A percentile compares a stretch with the other conserved stretches of the same genome.
phyloP scores from a whole-genome alignment of 2,113 vertebrate genomes.

The Carettochelys insculpta region DNA sequence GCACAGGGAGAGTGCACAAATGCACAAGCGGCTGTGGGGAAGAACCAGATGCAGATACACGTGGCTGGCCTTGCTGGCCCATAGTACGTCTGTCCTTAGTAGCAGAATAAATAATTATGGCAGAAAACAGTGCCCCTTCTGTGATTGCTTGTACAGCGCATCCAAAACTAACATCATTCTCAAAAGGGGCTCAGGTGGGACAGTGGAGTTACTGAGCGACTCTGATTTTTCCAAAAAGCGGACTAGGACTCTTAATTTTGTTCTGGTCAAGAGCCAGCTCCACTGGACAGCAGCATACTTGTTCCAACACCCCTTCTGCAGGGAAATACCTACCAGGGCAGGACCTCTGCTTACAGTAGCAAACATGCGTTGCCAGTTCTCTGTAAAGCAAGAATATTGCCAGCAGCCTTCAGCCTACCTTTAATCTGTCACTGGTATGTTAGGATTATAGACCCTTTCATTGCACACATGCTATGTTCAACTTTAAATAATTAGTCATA shows the following conservation, averaged over 20 bases:
- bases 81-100: background rate
- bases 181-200: background rate
- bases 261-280: background rate
- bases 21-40: background rate
- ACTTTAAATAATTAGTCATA: background rate
- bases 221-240: background rate
- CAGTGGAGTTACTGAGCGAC: background rate
- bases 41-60: background rate
- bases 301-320: background rate
- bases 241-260: background rate
- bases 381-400: background rate
- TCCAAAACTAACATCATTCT: background rate
- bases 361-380: background rate
- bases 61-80: background rate
- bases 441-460: background rate
- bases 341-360: background rate
- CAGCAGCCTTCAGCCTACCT: background rate
- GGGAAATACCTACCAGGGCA: background rate
- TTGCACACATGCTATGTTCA: accelerated
- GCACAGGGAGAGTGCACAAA: background rate
- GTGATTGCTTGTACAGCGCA: background rate
- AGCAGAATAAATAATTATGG: background rate
- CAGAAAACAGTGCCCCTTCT: background rate
- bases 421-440: background rate
- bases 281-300: background rate